Evolutionary conservation across 2,113 vertebrate genomes (phyloP), one percentile per base, ranked within the genome.

Genomic region (Gymnarchus niloticus): DNA sequence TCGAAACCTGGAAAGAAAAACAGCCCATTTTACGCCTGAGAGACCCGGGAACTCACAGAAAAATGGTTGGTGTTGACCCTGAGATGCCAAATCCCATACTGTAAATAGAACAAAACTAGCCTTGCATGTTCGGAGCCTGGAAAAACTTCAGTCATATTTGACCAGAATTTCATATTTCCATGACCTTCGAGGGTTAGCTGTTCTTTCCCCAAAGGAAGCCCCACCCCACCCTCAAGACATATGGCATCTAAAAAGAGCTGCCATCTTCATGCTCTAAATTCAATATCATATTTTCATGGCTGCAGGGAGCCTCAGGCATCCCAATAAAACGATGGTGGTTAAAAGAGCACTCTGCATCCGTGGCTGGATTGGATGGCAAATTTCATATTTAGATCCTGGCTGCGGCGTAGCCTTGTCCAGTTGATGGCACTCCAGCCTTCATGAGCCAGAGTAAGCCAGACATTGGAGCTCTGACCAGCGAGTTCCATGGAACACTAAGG

Each of bases 1-100:
- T 90, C 96, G 95, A 94, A 99, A 99, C 91, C 98, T 99, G 86
- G 12, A 82, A 14, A 83, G 44, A 80, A 87, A 4, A 12, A 84
- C 33, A 85, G 37, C 52, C 56, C 2, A 37, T 17, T 83, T 57
- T 44, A 41, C 3, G 21, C 19, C 54, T 44, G 23, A 57, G n/a
- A 83, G 56, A 59, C 6, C 54, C 54, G 81, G 8, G 28, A n/a
- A 54, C 17, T 54, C 2, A 7, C 77, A 12, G 44, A 80, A 21
- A 80, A 80, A 25, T 25, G 21, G 14, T 81, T 52, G 23, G 56
- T 57, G 12, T 81, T 81, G 51, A 33, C 51, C 51, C 25, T 2
- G 80, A 41, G 49, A 33, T 33, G 25, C 12, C 5, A 82, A 56
- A 82, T 49, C 6, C 12, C 80, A 82, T 19, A 33, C 80, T 82